Conservation (phyloP, 2,888 invertebrate species). For the Chloroclystis v-ata region DNA sequence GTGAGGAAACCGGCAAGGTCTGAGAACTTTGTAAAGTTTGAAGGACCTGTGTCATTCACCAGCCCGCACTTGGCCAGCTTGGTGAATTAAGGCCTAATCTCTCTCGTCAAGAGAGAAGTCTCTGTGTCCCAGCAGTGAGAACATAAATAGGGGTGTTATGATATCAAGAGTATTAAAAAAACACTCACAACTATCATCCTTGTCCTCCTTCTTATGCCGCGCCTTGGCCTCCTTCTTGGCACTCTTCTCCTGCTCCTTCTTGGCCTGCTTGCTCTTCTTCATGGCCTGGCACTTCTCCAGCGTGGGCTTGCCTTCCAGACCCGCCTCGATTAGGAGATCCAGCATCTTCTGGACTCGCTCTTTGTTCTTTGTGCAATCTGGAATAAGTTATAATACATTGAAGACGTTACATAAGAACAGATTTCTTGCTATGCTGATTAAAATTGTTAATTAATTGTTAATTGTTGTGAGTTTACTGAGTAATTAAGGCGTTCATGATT, state of each 20-base stretch:
- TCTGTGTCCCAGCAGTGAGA: too few species aligned
- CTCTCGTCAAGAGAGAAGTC: too few species aligned
- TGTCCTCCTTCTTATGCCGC: slow-evolving; percentile 47
- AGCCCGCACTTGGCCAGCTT: too few species aligned
- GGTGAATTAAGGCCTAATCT: too few species aligned
- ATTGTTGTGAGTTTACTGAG: too few species aligned
- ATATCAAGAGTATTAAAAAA: background rate
- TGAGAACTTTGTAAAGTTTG: too few species aligned
- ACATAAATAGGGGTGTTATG: background rate
- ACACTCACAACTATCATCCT: slow-evolving; percentile 36
- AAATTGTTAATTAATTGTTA: too few species aligned
- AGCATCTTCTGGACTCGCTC: slow-evolving; percentile 71
- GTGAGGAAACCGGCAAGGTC: too few species aligned
- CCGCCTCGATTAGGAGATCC: slow-evolving; percentile 60
- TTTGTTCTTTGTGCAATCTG: slow-evolving; percentile 75
- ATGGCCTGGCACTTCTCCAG: slow-evolving; percentile 66
- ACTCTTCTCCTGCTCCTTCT: slow-evolving; percentile 62
- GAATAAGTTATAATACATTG: background rate
- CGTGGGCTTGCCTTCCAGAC: slow-evolving; percentile 73
- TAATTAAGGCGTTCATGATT: too few species aligned
- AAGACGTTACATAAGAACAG: too few species aligned
- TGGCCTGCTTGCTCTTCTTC: slow-evolving; percentile 61
- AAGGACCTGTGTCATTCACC: too few species aligned
- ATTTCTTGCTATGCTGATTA: too few species aligned
- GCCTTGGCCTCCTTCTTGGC: slow-evolving; percentile 65